These are phyloP conservation scores for Podiceps cristatus DNA, from an alignment of 2,113 vertebrate species.

Conservation along the genomic window DNA sequence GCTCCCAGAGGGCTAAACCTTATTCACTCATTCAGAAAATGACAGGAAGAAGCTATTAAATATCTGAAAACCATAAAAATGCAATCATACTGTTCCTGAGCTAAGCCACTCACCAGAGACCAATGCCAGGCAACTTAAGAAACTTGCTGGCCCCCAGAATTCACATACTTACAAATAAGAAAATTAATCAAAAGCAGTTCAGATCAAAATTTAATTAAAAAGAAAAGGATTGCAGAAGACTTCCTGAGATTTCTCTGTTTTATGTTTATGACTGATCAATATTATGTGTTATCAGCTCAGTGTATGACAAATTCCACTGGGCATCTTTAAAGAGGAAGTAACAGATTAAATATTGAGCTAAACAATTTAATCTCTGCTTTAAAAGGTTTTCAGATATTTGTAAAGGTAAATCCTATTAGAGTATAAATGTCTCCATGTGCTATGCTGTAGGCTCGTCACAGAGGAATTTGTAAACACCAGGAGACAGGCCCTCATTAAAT, in stretches of 20 bases:
- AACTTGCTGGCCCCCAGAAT: conserved; percentile 76
- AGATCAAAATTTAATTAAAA: conserved; percentile 86
- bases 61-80: conserved; percentile 89
- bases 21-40: conserved; percentile 89
- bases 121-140: conserved; percentile 77
- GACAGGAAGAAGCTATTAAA: conserved; percentile 87
- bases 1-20: conserved; percentile 81
- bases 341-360: conserved; percentile 86
- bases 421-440: conserved; percentile 62
- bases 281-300: conserved; percentile 72
- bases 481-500: conserved; percentile 61
- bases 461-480: conserved; percentile 74
- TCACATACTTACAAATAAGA: conserved; percentile 81
- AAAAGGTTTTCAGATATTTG: conserved; percentile 81
- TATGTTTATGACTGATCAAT: conserved; percentile 83
- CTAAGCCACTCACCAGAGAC: conserved; percentile 81
- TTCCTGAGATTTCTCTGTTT: conserved; percentile 70
- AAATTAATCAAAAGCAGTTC: conserved; percentile 84
- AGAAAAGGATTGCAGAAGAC: conserved; percentile 68
- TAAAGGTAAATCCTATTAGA: conserved; percentile 82
- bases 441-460: conserved; percentile 51
- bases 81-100: conserved; percentile 83
- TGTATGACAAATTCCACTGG: conserved; percentile 78
- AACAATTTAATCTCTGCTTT: conserved; percentile 83
- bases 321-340: conserved; percentile 83